A percentile compares a stretch with the other conserved stretches of the same genome.
Conservation (phyloP, 2,888 invertebrate species). For the Steinernema carpocapsae region DNA sequence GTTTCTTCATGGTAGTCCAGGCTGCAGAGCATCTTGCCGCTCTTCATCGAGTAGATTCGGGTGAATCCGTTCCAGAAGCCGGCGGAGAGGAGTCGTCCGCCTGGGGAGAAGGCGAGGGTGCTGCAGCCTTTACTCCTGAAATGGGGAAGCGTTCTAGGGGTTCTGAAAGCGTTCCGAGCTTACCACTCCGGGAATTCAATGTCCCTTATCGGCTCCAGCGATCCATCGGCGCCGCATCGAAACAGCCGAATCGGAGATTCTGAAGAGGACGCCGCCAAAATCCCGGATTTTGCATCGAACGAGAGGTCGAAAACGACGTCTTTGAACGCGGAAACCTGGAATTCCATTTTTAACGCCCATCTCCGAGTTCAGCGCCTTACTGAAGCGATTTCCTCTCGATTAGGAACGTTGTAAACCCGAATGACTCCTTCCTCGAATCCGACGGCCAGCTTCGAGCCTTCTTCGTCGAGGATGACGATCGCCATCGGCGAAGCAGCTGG, state of each 20-base stretch:
- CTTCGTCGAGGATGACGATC: neutral
- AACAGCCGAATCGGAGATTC: constrained; percentile 3
- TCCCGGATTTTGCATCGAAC: neutral
- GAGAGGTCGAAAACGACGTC: neutral
- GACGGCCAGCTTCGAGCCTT: neutral
- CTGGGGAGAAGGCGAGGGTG: neutral
- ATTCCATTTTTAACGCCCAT: too few species aligned
- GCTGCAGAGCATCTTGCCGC: neutral
- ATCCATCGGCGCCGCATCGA: neutral
- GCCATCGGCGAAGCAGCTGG: neutral
- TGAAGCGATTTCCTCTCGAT: neutral
- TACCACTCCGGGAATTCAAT: neutral
- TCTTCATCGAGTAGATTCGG: constrained; percentile 5
- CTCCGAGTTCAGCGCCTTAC: too few species aligned
- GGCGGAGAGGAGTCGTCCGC: neutral
- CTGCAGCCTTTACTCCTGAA: constrained; percentile 14
- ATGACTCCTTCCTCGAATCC: neutral
- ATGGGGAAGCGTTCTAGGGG: neutral
- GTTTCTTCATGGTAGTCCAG: constrained; percentile 1
- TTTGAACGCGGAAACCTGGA: neutral
- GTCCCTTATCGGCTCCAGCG: neutral
- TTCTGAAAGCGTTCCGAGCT: too few species aligned
- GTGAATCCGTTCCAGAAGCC: neutral
- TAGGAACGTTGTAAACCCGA: neutral
- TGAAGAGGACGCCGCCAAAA: neutral